Conservation (phyloP, 2,113 vertebrate species). For the Phaethon lepturus region DNA sequence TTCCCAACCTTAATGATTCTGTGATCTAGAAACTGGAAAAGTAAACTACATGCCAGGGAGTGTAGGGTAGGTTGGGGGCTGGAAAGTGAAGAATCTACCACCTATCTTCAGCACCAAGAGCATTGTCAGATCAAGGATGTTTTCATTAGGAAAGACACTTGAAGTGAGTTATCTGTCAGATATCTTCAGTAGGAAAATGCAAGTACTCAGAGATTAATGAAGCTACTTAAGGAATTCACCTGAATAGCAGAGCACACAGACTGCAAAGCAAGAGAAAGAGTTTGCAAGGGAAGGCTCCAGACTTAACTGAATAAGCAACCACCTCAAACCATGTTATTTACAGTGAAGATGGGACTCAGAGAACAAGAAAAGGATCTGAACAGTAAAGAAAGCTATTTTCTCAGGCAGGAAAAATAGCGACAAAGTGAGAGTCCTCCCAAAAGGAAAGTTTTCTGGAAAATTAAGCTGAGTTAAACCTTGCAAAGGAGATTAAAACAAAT, state of each 20-base stretch:
- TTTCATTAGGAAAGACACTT: constrained; percentile 1
- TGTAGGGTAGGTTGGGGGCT: neutral
- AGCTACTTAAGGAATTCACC: constrained; percentile 16
- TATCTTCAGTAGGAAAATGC: neutral
- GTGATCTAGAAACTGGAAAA: neutral
- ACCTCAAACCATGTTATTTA: neutral
- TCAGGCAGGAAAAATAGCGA: neutral
- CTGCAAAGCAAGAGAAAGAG: neutral
- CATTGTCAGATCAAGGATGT: neutral
- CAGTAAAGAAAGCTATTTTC: neutral
- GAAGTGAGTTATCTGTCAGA: neutral
- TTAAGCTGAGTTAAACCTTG: constrained; percentile 2
- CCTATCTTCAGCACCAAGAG: neutral
- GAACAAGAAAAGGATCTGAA: neutral
- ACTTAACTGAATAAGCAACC: neutral
- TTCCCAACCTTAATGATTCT: too few relatives aligned
- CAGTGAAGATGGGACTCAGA: neutral
- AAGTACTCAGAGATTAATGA: constrained; percentile 10
- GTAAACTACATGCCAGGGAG: neutral
- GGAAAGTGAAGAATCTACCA: neutral
- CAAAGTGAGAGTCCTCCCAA: neutral
- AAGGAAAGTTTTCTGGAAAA: constrained; percentile 43
- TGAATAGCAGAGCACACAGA: neutral
- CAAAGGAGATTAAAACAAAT: constrained; percentile 29
- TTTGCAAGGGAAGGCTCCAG: neutral